phyloP scores from a whole-genome alignment of 2,888 invertebrate species.

The Morinoia aosen region DNA sequence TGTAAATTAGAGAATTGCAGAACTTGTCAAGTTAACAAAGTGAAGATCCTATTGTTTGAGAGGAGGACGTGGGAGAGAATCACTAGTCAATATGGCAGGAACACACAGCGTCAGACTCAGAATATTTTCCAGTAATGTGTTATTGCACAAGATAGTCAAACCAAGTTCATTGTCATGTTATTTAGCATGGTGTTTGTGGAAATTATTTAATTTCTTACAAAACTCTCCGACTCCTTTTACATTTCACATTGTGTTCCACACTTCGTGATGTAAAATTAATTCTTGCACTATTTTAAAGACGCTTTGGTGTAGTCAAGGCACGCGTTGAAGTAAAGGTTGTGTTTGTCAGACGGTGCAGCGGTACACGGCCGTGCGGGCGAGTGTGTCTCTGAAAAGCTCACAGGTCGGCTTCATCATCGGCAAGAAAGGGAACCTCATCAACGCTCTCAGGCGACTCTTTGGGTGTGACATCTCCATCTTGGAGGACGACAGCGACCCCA shows the following conservation, averaged over 20 bases:
- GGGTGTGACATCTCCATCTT: not conserved
- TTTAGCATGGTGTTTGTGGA: too few relatives aligned
- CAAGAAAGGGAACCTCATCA: conserved; percentile 26
- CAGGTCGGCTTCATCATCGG: conserved; percentile 28
- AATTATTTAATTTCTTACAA: too few relatives aligned
- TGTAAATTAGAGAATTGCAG: too few relatives aligned
- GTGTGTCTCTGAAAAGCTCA: not conserved
- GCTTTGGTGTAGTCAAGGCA: not conserved
- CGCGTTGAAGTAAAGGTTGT: not conserved
- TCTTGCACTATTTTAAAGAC: not conserved
- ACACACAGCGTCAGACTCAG: too few relatives aligned
- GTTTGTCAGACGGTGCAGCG: not conserved
- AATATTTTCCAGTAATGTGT: too few relatives aligned
- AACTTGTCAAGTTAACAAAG: too few relatives aligned
- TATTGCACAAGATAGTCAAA: too few relatives aligned
- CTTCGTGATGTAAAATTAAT: not conserved
- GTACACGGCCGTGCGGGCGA: conserved; percentile 26
- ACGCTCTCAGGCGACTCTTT: not conserved
- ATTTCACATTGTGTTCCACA: not conserved
- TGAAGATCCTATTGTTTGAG: too few relatives aligned
- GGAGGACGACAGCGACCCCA: conserved; percentile 3
- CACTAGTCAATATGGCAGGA: too few relatives aligned
- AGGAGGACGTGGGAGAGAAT: too few relatives aligned
- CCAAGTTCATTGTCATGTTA: too few relatives aligned
- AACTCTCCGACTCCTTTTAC: not conserved